Evolutionary conservation across 2,797 vertebrate species (phyloP).

Genomic region (Helarctos malayanus): DNA sequence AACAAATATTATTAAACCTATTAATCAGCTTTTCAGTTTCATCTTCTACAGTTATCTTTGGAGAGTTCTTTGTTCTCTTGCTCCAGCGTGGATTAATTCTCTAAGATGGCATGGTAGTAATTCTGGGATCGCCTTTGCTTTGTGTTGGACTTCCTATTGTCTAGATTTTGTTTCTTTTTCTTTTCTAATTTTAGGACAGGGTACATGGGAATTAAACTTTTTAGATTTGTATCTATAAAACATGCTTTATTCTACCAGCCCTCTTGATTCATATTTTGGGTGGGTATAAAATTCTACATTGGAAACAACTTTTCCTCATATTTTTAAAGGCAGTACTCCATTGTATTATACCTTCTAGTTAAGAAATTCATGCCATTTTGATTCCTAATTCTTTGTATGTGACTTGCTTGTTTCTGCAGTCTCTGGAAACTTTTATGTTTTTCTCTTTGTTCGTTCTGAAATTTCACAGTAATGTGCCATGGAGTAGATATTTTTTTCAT

Average conservation of each 20-base stretch:
- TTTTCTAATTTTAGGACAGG: neutral
- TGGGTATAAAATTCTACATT: neutral
- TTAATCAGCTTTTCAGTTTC: neutral
- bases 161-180: neutral
- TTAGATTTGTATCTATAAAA: neutral
- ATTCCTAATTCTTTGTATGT: neutral
- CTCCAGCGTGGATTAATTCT: neutral
- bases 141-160: neutral
- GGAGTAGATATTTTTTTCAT: neutral
- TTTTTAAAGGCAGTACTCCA: neutral
- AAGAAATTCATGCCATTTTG: neutral
- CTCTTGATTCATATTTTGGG: conserved; percentile 18
- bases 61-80: neutral
- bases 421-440: neutral
- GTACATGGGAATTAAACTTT: neutral
- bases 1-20: neutral
- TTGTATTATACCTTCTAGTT: neutral
- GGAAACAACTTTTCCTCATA: neutral
- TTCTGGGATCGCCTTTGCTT: neutral
- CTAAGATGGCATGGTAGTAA: neutral
- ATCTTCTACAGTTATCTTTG: neutral
- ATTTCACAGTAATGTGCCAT: neutral
- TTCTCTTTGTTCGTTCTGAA: neutral
- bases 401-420: neutral
- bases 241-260: neutral